Base-by-base conservation (phyloP, 2,888 invertebrate species). In the Dasysyrphus albostriatus region DNA sequence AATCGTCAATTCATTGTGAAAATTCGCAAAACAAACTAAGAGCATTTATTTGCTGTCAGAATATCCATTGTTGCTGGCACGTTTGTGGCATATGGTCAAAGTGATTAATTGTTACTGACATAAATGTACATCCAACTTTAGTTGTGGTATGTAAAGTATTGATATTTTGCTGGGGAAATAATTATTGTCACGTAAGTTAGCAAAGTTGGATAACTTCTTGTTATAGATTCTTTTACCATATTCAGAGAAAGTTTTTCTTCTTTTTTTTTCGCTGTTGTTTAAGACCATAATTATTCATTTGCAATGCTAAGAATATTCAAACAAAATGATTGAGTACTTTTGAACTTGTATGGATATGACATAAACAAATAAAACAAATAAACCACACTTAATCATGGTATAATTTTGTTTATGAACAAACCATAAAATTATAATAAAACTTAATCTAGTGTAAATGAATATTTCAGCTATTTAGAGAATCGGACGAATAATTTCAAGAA, bases 41-140 rank as follows among this genome's bases (percentile, higher is more conserved):
- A 34, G 51, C 58, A 58, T 49, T 65, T 42, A 42, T 65, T 59
- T 51, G 61, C 61, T 63, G 74, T 75, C 61, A 47, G 42, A 75
- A 81, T 39, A 49, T 16, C n/a, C 61, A 70, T 74, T 67, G 67
- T 80, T 65, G 58, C n/a, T 29, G 32, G 49, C 69, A 61, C 70
- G 63, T 34, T 49, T 49, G 76, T 70, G 70, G 65, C 70, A 67
- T 82, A 72, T 72, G 72, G 76, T 58, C 82, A 72, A 39, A 49
- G 76, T 70, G 76, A 59, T 56, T 76, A 58, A 72, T 56, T 56
- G 12, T 65, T 65, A 73, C 24, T 61, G 24, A 61, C 79, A 58
- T 63, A 47, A 47, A 47, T 59, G 79, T 39, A 56, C 49, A 58
- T 63, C 44, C 51, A 75, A 63, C 63, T 82, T 24, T 0, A 19